These are phyloP conservation scores for Halocaridina rubra DNA, from an alignment of 2,888 invertebrate species.

Conservation along the genomic window DNA sequence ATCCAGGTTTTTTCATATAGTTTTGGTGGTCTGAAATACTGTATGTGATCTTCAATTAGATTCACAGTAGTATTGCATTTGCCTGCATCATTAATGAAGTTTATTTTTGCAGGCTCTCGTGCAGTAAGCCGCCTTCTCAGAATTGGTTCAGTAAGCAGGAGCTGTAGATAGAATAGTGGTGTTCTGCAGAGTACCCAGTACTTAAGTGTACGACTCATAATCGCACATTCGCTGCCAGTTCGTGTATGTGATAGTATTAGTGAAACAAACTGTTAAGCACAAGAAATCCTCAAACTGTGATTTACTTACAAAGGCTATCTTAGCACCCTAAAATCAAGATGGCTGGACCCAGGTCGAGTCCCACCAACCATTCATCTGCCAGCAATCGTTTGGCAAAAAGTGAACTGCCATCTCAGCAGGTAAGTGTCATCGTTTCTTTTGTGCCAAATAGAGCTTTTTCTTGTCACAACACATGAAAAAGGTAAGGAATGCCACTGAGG, in stretches of 20 bases:
- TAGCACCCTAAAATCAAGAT: neutral
- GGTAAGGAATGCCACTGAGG: too few species aligned
- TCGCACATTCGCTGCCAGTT: constrained; percentile 28
- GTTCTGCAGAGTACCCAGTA: constrained; percentile 23
- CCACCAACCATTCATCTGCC: constrained; percentile 1
- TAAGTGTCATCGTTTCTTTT: neutral
- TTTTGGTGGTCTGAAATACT: too few species aligned
- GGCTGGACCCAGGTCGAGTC: constrained; percentile 25
- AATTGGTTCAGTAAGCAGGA: neutral
- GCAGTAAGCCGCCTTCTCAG: neutral
- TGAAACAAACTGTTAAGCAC: neutral
- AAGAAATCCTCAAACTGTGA: neutral
- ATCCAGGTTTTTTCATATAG: too few species aligned
- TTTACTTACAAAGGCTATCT: neutral
- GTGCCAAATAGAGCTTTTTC: too few species aligned
- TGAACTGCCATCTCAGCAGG: constrained; percentile 9
- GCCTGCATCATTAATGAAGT: neutral
- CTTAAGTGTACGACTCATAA: constrained; percentile 8
- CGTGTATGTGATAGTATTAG: neutral
- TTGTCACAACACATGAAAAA: too few species aligned
- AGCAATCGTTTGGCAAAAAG: neutral
- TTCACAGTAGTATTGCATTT: too few species aligned
- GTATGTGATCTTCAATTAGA: too few species aligned
- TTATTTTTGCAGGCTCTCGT: neutral
- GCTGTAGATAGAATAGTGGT: neutral